Percentiles rank a stretch among this genome's conserved stretches.
Conservation (phyloP, 1,140 invertebrate genomes). For the Drosophila suzukii region DNA sequence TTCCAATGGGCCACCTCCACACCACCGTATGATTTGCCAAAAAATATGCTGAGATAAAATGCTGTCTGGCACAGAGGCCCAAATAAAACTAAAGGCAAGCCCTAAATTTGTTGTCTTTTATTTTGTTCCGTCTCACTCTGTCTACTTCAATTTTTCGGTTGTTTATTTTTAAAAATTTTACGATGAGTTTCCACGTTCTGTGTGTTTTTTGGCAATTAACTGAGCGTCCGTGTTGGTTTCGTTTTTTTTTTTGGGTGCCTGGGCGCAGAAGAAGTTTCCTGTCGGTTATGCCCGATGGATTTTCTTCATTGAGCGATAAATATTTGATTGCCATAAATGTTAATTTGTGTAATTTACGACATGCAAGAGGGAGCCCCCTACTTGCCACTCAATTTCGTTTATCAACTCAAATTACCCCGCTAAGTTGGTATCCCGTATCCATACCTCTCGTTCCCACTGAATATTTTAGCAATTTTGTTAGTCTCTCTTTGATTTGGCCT, state of each 20-base stretch:
- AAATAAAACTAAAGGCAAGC: slow-evolving; percentile 42
- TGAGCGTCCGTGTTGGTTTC: slow-evolving; percentile 17
- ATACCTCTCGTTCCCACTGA: slow-evolving; percentile 16
- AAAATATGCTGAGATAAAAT: slow-evolving; percentile 35
- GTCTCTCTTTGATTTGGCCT: slow-evolving; percentile 37
- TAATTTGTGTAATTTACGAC: slow-evolving; percentile 57
- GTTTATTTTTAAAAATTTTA: slow-evolving; percentile 72
- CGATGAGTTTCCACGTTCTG: slow-evolving; percentile 49
- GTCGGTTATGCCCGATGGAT: slow-evolving; percentile 41
- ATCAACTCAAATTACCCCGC: slow-evolving; percentile 55
- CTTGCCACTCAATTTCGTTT: slow-evolving; percentile 20
- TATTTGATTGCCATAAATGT: slow-evolving; percentile 62
- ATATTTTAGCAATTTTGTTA: slow-evolving; percentile 55
- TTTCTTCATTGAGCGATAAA: slow-evolving; percentile 61
- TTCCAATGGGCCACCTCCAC: slow-evolving; percentile 49
- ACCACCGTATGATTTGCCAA: slow-evolving; percentile 50
- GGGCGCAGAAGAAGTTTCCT: slow-evolving; percentile 20
- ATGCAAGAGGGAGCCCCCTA: slow-evolving; percentile 20
- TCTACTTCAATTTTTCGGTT: slow-evolving; percentile 59
- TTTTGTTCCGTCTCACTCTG: slow-evolving; percentile 45
- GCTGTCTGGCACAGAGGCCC: slow-evolving; percentile 28
- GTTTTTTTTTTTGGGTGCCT: neutral
- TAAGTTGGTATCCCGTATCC: neutral
- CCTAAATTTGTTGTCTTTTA: slow-evolving; percentile 51
- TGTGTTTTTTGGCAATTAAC: slow-evolving; percentile 57